phyloP scores from a whole-genome alignment of 2,888 invertebrate species.

The Drosophila picticornis region DNA sequence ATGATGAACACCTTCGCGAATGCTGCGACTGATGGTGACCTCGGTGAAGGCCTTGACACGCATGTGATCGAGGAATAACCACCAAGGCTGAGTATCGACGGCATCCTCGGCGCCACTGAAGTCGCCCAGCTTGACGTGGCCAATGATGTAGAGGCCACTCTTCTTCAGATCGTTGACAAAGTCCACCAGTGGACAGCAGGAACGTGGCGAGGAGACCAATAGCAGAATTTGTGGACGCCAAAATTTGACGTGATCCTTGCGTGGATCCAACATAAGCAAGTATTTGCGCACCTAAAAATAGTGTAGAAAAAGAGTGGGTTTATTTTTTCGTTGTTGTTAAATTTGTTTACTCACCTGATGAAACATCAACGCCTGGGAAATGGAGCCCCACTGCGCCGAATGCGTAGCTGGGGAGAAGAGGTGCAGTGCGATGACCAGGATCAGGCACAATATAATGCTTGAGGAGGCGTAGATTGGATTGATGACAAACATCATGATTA shows the following conservation, averaged over 20 bases:
- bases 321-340: neutral
- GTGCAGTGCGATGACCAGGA: constrained; percentile 95
- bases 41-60: constrained; percentile 99
- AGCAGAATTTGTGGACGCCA: constrained; percentile 99
- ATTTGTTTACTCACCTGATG: constrained; percentile 89
- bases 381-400: constrained; percentile 96
- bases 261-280: constrained; percentile 95
- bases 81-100: constrained; percentile 94
- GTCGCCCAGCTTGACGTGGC: constrained; percentile 91
- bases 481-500: constrained; percentile 97
- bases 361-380: constrained; percentile 99
- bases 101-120: constrained; percentile 88
- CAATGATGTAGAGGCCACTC: constrained; percentile 94
- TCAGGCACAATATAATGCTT: constrained; percentile 93
- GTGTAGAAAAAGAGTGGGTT: neutral
- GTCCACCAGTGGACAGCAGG: constrained; percentile 95
- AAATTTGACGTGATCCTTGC: constrained; percentile 99
- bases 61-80: constrained; percentile 96
- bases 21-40: constrained; percentile 93
- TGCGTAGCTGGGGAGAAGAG: constrained; percentile 93
- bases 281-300: constrained; percentile 92
- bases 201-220: constrained; percentile 95
- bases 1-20: constrained; percentile 96
- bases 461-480: constrained; percentile 95
- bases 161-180: constrained; percentile 99